Evolutionary conservation across 1,140 invertebrate genomes (phyloP), one percentile per base, ranked within the genome.

Genomic region (Magallana ariakensis): DNA sequence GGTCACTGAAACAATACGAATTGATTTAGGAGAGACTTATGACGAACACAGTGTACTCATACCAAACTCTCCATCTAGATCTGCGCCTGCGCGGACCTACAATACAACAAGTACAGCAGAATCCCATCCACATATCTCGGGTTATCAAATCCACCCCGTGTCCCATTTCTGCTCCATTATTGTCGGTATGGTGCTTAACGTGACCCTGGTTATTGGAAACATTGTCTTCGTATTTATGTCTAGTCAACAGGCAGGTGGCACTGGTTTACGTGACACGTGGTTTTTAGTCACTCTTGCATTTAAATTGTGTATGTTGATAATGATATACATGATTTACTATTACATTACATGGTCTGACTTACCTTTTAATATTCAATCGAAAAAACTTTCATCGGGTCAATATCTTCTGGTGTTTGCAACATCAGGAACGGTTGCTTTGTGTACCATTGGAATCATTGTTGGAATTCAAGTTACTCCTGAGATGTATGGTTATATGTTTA

Each of bases 401-500:
- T 84, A 84, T 15, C 53, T 84, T 10, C 22, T 84, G 6, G 58
- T 84, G 58, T 84, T 84, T 60, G 57, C 82, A 10, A 60, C 82
- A 16, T 57, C 82, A 0, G 82, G 82, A 56, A 58, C 82, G 15
- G 82, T 84, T 16, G 82, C 82, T 33, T 16, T 84, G 11, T 84
- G 55, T 19, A 58, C 82, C 11, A 56, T 84, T 19, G 82, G 82
- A 19, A 60, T 84, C 15, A 84, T 84, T 33, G 82, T 56, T 10
- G 80, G 80, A 11, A 82, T 26, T n/a, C 33, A 82, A 82, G 66
- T 26, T 13, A 22, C 56, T 7, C 54, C 22, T 10, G 55, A 7
- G 15, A 16, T 15, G n/a, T 22, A 58, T 9, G 82, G 82, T 8
- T 57, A 84, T 15, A n/a, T 84, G 0, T 54, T 60, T 58, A 33